phyloP scores from a whole-genome alignment of 2,113 vertebrate genomes.

The Mohoua ochrocephala region DNA sequence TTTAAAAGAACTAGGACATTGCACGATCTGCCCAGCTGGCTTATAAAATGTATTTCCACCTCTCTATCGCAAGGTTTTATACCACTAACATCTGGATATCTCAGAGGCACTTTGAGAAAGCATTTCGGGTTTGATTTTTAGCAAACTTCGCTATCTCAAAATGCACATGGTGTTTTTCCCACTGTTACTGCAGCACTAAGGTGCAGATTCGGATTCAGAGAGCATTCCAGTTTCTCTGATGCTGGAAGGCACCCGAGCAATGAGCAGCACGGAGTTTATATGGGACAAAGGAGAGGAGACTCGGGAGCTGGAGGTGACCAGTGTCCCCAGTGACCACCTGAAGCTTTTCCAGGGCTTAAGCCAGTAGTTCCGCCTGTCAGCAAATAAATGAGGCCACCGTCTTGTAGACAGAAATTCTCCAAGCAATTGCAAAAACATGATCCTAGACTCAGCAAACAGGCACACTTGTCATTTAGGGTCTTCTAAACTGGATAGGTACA shows the following conservation, averaged over 20 bases:
- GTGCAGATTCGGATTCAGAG: not conserved
- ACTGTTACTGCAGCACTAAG: not conserved
- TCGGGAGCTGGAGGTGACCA: not conserved
- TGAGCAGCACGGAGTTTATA: accelerated
- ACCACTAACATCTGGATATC: not conserved
- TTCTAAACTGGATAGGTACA: not conserved
- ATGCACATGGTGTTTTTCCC: not conserved
- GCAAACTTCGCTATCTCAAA: not conserved
- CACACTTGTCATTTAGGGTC: not conserved
- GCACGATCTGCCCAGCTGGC: not conserved
- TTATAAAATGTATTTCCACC: not conserved
- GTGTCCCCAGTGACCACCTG: not conserved
- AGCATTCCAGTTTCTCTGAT: not conserved
- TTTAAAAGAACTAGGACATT: not conserved
- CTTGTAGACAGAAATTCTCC: not conserved
- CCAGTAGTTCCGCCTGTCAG: not conserved
- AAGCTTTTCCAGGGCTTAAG: not conserved
- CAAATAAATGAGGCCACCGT: not conserved
- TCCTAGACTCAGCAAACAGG: not conserved
- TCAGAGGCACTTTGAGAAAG: not conserved
- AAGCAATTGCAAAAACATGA: not conserved
- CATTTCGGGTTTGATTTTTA: not conserved
- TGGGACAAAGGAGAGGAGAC: not conserved
- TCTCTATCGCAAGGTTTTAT: not conserved
- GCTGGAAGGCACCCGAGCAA: not conserved